phyloP scores from a whole-genome alignment of 2,113 vertebrate genomes.

The Irena cyanogastra region DNA sequence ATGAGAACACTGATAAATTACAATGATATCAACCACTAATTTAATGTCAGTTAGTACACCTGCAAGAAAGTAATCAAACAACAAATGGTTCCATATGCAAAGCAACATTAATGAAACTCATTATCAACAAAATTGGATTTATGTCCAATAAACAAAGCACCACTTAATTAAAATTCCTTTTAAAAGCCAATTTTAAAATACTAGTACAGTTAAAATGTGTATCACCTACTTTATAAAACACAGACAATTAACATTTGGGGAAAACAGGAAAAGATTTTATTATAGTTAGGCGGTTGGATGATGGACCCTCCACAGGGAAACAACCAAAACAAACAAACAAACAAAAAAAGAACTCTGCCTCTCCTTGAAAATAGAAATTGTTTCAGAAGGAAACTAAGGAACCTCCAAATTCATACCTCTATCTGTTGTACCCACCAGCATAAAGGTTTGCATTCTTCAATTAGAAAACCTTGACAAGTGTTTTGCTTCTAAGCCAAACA shows the following conservation, averaged over 20 bases:
- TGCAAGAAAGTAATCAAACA: background rate
- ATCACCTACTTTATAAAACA: background rate
- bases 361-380: background rate
- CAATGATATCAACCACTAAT: background rate
- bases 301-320: background rate
- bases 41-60: background rate
- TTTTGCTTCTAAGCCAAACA: background rate
- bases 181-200: background rate
- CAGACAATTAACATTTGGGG: background rate
- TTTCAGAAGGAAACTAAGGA: background rate
- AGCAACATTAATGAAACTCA: background rate
- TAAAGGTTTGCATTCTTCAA: background rate
- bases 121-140: background rate
- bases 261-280: background rate
- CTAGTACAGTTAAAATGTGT: background rate
- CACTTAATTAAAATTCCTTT: background rate
- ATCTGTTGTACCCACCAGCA: background rate
- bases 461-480: background rate
- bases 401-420: background rate
- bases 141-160: background rate
- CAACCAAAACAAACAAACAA: background rate
- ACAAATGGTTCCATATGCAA: background rate
- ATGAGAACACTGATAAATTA: background rate
- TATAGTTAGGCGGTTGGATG: background rate
- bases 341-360: background rate